These are phyloP conservation scores for Globodera rostochiensis DNA, from an alignment of 1,140 invertebrate genomes.

Conservation along the genomic window DNA sequence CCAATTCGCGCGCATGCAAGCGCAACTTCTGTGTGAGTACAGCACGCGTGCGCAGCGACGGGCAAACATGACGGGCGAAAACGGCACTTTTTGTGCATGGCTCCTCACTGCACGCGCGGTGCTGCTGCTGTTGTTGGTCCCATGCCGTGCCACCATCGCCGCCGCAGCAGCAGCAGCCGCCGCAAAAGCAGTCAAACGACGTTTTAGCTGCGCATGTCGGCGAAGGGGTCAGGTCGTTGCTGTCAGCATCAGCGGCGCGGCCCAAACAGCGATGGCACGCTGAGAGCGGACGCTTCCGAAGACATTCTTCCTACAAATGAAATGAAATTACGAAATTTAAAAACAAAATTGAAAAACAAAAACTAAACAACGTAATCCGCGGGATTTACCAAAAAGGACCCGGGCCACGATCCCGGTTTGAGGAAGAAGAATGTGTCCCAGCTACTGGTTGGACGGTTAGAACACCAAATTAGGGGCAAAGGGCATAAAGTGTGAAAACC, in stretches of 20 bases:
- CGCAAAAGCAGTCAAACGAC: conserved; percentile 10
- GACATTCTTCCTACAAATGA: too few species aligned
- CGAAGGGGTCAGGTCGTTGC: background rate
- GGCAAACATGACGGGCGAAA: conserved; percentile 18
- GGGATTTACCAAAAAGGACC: too few species aligned
- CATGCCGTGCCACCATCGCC: background rate
- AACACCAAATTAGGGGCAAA: too few species aligned
- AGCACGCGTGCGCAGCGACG: conserved; percentile 6
- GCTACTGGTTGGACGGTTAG: too few species aligned
- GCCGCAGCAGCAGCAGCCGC: conserved; percentile 48
- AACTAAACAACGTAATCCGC: too few species aligned
- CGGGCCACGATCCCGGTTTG: too few species aligned
- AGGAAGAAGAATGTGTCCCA: too few species aligned
- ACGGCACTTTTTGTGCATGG: conserved; percentile 18
- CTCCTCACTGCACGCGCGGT: background rate
- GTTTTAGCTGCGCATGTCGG: conserved; percentile 18
- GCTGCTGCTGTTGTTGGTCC: background rate
- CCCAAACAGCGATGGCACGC: background rate
- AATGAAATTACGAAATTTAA: too few species aligned
- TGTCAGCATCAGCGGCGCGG: background rate
- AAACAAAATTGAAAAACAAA: too few species aligned
- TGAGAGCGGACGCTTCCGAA: too few species aligned
- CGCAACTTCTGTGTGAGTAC: conserved; percentile 26
- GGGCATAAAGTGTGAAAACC: too few species aligned
- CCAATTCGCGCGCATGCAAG: conserved; percentile 47